A percentile compares a stretch with the other conserved stretches of the same genome.
Evolutionary conservation across 2,888 invertebrate species (phyloP).

Genomic region (Pristionchus entomophagus): DNA sequence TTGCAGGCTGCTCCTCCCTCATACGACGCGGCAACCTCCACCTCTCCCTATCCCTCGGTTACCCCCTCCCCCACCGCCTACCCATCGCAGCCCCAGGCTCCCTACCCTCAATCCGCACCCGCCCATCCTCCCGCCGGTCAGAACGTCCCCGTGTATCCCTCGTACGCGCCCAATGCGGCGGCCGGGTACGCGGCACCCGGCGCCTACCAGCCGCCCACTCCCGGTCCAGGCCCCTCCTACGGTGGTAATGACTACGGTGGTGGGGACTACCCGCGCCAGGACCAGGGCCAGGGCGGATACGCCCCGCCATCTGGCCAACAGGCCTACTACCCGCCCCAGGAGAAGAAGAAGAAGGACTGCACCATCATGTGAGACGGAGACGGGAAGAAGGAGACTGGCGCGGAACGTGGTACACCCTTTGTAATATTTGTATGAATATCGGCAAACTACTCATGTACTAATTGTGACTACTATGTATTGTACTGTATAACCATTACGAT

Average conservation of each 20-base stretch:
- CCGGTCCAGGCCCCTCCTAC: background rate
- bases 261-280: slow-evolving; percentile 47
- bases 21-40: slow-evolving; percentile 39
- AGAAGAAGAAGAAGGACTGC: slow-evolving; percentile 70
- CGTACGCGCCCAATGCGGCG: slow-evolving; percentile 59
- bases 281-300: slow-evolving; percentile 45
- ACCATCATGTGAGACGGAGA: slow-evolving; percentile 50
- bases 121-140: slow-evolving; percentile 56
- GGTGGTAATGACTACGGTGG: too few relatives aligned
- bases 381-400: background rate
- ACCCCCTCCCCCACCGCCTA: slow-evolving; percentile 48
- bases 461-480: background rate
- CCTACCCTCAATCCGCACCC: slow-evolving; percentile 52
- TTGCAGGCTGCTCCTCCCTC: slow-evolving; percentile 49
- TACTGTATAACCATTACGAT: background rate
- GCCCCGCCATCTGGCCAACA: slow-evolving; percentile 53
- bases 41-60: slow-evolving; percentile 24
- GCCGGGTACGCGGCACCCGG: slow-evolving; percentile 27
- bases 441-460: background rate
- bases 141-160: slow-evolving; percentile 60
- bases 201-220: background rate
- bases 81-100: slow-evolving; percentile 49
- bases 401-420: background rate
- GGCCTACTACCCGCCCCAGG: slow-evolving; percentile 71
- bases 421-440: slow-evolving; percentile 9